Evolutionary conservation across 1,140 invertebrate genomes (phyloP).

Genomic region (Ceratosolen solmsi): DNA sequence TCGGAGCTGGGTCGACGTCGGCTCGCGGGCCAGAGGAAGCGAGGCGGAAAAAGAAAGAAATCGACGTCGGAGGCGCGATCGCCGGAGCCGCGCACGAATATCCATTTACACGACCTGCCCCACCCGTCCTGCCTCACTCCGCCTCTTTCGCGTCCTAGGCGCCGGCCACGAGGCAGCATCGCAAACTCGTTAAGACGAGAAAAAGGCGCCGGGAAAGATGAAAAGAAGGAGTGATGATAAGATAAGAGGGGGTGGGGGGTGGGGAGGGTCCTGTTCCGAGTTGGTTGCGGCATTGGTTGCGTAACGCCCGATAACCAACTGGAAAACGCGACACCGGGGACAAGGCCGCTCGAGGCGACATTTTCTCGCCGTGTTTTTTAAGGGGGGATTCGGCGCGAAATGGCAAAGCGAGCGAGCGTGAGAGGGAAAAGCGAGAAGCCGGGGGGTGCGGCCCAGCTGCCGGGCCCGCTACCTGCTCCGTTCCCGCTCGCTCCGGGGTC

Average conservation of each 20-base stretch:
- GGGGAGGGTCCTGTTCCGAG: too few relatives aligned
- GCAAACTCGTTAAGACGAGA: not conserved
- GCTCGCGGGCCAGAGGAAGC: not conserved
- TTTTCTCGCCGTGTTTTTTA: not conserved
- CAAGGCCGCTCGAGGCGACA: slow-evolving; percentile 8
- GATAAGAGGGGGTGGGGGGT: not conserved
- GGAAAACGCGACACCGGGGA: not conserved
- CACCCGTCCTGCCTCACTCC: too few relatives aligned
- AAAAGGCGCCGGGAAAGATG: not conserved
- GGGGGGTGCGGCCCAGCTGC: slow-evolving; percentile 8
- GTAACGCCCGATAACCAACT: not conserved
- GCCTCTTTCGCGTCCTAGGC: not conserved
- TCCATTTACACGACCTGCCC: not conserved
- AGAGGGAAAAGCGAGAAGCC: slow-evolving; percentile 31
- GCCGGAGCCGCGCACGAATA: not conserved
- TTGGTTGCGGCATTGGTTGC: too few relatives aligned
- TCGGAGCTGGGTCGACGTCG: not conserved
- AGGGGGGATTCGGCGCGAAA: not conserved
- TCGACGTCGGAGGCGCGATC: not conserved
- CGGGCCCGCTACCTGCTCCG: slow-evolving; percentile 39
- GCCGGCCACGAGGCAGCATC: not conserved
- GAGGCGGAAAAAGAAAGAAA: not conserved
- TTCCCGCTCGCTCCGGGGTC: not conserved
- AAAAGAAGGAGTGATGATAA: slow-evolving; percentile 10
- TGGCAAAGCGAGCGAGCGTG: slow-evolving; percentile 3